Evolutionary conservation across 2,797 vertebrate genomes (phyloP).

Genomic region (Eutrigla gurnardus): DNA sequence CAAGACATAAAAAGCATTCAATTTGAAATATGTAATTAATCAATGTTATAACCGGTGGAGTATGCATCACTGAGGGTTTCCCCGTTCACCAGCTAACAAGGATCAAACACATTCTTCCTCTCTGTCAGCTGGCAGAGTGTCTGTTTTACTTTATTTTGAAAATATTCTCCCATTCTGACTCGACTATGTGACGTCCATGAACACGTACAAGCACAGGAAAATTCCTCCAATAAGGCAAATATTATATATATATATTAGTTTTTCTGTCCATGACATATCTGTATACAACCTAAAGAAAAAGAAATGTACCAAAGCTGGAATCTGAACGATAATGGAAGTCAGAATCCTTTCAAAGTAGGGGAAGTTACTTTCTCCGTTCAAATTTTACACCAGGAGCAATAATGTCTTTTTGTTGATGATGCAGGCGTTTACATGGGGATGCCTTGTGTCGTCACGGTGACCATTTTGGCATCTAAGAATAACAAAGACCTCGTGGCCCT

Average conservation of each 20-base stretch:
- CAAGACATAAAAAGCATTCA: not conserved
- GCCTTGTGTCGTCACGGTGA: slow-evolving; percentile 11
- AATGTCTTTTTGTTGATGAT: not conserved
- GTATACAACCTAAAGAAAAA: not conserved
- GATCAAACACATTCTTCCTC: not conserved
- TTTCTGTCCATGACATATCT: not conserved
- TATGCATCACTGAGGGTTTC: not conserved
- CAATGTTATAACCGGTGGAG: not conserved
- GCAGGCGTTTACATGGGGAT: not conserved
- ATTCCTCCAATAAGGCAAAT: not conserved
- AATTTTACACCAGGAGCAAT: not conserved
- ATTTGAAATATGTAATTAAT: slow-evolving; percentile 17
- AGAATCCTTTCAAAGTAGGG: slow-evolving; percentile 1
- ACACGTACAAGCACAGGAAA: too few species aligned
- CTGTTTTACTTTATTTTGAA: slow-evolving; percentile 25
- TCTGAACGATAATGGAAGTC: not conserved
- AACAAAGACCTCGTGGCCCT: slow-evolving; percentile 11
- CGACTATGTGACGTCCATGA: not conserved
- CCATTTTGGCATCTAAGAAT: slow-evolving; percentile 22
- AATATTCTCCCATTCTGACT: not conserved
- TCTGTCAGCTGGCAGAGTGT: not conserved
- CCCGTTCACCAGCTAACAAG: not conserved
- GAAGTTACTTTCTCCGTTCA: not conserved
- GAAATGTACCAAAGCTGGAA: not conserved
- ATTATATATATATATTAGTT: not conserved